A percentile compares a stretch with the other conserved stretches of the same genome.
phyloP scores from a whole-genome alignment of 2,113 vertebrate genomes.

The Hystrix cristata region DNA sequence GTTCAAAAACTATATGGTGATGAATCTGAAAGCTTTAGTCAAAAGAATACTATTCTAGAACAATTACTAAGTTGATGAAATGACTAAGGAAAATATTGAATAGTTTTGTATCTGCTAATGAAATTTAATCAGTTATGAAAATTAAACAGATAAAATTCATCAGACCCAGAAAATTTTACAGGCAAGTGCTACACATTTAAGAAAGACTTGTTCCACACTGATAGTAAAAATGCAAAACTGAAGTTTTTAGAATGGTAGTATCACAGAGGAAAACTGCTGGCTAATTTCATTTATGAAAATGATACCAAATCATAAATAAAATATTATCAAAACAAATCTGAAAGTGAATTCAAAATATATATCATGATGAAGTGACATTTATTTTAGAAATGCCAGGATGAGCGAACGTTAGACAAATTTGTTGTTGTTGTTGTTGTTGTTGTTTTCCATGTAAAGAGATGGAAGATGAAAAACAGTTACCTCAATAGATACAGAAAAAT shows the following conservation, averaged over 20 bases:
- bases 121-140: neutral
- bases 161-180: neutral
- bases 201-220: neutral
- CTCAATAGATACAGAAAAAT: constrained; percentile 41
- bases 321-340: constrained; percentile 11
- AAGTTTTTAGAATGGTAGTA: neutral
- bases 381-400: constrained; percentile 37
- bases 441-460: constrained; percentile 50
- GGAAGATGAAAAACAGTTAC: constrained; percentile 44
- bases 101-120: neutral
- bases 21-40: constrained; percentile 16
- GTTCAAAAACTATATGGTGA: neutral
- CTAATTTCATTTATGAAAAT: constrained; percentile 30
- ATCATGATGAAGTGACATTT: neutral
- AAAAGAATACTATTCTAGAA: constrained; percentile 3
- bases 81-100: neutral
- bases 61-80: constrained; percentile 2
- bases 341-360: constrained; percentile 11
- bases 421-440: neutral
- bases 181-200: neutral
- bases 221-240: neutral
- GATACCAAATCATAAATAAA: constrained; percentile 56
- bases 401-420: constrained; percentile 41
- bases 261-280: neutral
- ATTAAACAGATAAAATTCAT: neutral